A percentile compares a stretch with the other conserved stretches of the same genome.
Conservation (phyloP, 2,888 invertebrate species). For the Pachliopta kotzebuea region DNA sequence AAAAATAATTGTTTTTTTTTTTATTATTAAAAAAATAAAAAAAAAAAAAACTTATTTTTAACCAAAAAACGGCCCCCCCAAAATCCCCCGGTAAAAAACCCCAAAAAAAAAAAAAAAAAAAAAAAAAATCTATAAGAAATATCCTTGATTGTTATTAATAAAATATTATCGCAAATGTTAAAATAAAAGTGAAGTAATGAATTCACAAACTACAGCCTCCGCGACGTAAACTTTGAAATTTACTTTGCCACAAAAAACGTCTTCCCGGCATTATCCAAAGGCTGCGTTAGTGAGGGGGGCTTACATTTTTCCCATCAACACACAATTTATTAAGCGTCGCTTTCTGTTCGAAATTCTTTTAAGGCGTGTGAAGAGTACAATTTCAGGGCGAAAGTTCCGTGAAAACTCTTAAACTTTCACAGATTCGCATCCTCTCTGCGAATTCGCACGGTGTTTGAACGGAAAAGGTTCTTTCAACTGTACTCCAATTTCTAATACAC, state of each 20-base stretch:
- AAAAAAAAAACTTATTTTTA: no score
- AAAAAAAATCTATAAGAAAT: no score
- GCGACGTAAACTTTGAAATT: not conserved
- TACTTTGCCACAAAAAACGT: constrained; percentile 9
- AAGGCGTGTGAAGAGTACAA: constrained; percentile 37
- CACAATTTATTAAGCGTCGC: constrained; percentile 44
- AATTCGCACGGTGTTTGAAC: constrained; percentile 38
- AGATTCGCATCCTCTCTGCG: constrained; percentile 34
- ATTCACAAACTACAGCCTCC: no score
- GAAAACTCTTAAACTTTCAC: constrained; percentile 43
- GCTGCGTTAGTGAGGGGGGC: constrained; percentile 28
- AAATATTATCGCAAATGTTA: no score
- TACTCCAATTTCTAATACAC: not conserved
- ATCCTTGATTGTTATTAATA: no score
- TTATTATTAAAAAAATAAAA: no score
- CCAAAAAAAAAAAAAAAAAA: no score
- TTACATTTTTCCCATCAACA: constrained; percentile 33
- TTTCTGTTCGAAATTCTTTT: constrained; percentile 42
- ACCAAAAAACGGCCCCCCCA: no score
- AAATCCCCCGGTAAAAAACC: no score
- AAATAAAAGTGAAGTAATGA: no score
- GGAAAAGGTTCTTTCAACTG: constrained; percentile 26
- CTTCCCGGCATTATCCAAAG: constrained; percentile 29
- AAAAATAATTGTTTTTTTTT: no score
- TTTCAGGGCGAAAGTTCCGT: constrained; percentile 35